phyloP scores from a whole-genome alignment of 1,140 invertebrate species.

The Euschistus heros region DNA sequence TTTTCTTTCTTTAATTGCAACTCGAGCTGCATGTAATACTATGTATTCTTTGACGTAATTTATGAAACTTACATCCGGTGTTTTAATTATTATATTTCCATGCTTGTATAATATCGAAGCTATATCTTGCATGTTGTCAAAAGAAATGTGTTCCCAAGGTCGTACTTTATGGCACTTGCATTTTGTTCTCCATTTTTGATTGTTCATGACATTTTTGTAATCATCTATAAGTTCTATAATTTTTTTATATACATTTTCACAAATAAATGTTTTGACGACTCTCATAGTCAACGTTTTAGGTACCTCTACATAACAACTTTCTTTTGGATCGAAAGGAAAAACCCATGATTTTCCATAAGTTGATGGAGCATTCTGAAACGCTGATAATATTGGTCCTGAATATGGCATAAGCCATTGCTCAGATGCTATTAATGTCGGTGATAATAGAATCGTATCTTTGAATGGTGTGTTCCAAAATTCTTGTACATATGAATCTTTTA shows the following conservation, averaged over 20 bases:
- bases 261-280: not conserved
- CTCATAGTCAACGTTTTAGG: not conserved
- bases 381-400: not conserved
- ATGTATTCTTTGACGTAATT: too few species aligned
- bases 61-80: too few species aligned
- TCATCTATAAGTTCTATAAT: not conserved
- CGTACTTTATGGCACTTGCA: not conserved
- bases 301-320: not conserved
- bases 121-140: too few species aligned
- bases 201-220: not conserved
- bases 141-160: not conserved
- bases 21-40: too few species aligned
- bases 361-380: not conserved
- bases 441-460: not conserved
- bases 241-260: not conserved
- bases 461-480: conserved; percentile 1
- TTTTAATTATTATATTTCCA: too few species aligned
- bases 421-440: not conserved
- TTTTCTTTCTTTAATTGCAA: too few species aligned
- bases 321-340: not conserved
- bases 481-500: not conserved
- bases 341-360: not conserved
- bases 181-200: not conserved
- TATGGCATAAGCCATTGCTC: not conserved
- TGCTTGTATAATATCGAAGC: too few species aligned